phyloP scores from a whole-genome alignment of 1,140 invertebrate genomes.

The Diprion similis region DNA sequence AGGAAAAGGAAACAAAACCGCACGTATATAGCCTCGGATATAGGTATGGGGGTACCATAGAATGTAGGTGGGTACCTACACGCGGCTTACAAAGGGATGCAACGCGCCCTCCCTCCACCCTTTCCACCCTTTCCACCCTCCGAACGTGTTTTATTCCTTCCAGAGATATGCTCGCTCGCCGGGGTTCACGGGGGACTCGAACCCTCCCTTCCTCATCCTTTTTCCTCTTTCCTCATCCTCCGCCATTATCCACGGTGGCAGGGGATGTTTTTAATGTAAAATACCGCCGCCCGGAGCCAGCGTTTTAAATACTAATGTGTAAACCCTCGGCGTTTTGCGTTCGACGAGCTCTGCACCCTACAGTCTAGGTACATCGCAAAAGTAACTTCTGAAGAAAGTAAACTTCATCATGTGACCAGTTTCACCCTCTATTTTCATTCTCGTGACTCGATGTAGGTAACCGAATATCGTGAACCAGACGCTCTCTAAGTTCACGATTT shows the following conservation, averaged over 20 bases:
- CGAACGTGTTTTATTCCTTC: constrained; percentile 44
- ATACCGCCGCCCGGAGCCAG: constrained; percentile 21
- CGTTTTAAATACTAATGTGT: not conserved
- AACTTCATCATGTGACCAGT: no score
- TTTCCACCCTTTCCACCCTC: not conserved
- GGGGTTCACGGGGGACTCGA: constrained; percentile 16
- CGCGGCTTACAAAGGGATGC: constrained; percentile 9
- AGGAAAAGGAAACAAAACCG: not conserved
- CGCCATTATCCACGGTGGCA: constrained; percentile 15
- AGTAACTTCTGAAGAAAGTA: no score
- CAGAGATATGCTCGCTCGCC: constrained; percentile 37
- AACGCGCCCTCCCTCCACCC: not conserved
- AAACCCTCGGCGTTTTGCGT: not conserved
- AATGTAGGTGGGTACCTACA: not conserved
- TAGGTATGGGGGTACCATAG: no score
- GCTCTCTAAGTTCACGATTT: no score
- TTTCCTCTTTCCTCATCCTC: no score
- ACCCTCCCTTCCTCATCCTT: not conserved
- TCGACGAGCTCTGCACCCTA: not conserved
- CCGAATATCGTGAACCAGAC: no score
- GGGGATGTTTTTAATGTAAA: constrained; percentile 42
- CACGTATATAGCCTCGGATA: no score
- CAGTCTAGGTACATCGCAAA: no score
- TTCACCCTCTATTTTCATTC: no score
- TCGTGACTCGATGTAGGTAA: no score